These are phyloP conservation scores for Sebastes taczanowskii DNA, from an alignment of 2,797 vertebrate genomes.

Conservation along the genomic window DNA sequence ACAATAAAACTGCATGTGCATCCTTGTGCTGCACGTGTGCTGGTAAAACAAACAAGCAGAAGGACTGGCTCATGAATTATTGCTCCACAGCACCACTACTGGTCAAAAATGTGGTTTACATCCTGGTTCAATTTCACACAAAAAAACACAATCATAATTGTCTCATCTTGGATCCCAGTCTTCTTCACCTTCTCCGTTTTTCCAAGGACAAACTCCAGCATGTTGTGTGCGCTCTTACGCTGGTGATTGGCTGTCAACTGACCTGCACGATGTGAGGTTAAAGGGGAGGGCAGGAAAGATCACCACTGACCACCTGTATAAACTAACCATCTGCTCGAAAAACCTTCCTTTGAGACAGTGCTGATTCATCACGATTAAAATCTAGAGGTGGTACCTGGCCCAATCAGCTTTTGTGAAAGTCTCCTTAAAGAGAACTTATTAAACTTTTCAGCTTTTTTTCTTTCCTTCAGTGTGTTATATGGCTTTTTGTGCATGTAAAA, in stretches of 20 bases:
- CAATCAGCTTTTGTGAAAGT: background rate
- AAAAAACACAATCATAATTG: background rate
- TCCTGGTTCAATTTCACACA: background rate
- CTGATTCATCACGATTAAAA: slow-evolving; percentile 29
- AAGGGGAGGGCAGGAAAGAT: slow-evolving; percentile 21
- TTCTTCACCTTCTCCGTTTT: slow-evolving; percentile 25
- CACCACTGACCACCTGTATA: slow-evolving; percentile 16
- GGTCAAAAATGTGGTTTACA: background rate
- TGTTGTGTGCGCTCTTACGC: background rate
- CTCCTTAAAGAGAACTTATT: background rate
- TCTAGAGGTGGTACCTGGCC: background rate
- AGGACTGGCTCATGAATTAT: background rate
- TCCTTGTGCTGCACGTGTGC: background rate
- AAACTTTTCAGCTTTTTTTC: no score
- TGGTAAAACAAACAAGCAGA: background rate
- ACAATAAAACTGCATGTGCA: background rate
- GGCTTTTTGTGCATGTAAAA: no score
- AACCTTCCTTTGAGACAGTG: background rate
- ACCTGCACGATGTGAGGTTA: slow-evolving; percentile 30
- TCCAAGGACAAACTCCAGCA: slow-evolving; percentile 40
- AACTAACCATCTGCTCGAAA: slow-evolving; percentile 58
- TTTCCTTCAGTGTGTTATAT: no score
- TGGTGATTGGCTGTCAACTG: slow-evolving; percentile 37
- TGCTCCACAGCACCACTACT: background rate
- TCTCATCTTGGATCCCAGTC: background rate